phyloP scores from a whole-genome alignment of 2,888 invertebrate genomes.

The Gerris lacustris region DNA sequence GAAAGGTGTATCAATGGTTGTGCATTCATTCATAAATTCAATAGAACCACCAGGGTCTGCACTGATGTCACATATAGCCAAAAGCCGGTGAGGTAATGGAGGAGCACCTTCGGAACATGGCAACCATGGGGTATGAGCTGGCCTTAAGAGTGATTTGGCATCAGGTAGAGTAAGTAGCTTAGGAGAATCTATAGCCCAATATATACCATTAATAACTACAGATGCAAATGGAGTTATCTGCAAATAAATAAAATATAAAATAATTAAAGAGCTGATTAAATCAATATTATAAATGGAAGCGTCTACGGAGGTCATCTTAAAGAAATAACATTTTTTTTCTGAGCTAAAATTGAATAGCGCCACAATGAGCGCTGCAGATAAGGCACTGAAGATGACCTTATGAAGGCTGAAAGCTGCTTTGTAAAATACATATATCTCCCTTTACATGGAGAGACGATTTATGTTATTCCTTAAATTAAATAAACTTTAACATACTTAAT shows the following conservation, averaged over 20 bases:
- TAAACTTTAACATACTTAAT: no score
- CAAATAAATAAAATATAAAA: conserved; percentile 20
- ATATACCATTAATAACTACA: conserved; percentile 94
- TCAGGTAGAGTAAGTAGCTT: conserved; percentile 94
- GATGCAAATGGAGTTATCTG: conserved; percentile 94
- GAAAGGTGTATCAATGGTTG: conserved; percentile 98
- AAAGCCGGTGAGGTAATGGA: conserved; percentile 74
- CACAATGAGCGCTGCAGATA: no score
- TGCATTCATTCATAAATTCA: conserved; percentile 99
- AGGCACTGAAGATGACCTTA: no score
- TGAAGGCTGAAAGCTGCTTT: no score
- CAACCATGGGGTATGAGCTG: conserved; percentile 85
- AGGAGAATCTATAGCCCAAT: conserved; percentile 96
- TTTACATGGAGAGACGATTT: no score
- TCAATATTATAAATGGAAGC: no score
- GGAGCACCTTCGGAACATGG: conserved; percentile 75
- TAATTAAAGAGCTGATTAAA: background rate
- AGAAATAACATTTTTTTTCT: no score
- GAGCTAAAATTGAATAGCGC: no score
- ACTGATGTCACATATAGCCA: conserved; percentile 95
- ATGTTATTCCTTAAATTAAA: no score
- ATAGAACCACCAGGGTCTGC: conserved; percentile 98
- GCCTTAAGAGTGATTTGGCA: conserved; percentile 82
- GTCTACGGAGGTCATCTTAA: no score
- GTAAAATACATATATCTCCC: no score